Base-by-base conservation (phyloP, 2,888 invertebrate genomes). In the Nematopogon swammerdamellus region DNA sequence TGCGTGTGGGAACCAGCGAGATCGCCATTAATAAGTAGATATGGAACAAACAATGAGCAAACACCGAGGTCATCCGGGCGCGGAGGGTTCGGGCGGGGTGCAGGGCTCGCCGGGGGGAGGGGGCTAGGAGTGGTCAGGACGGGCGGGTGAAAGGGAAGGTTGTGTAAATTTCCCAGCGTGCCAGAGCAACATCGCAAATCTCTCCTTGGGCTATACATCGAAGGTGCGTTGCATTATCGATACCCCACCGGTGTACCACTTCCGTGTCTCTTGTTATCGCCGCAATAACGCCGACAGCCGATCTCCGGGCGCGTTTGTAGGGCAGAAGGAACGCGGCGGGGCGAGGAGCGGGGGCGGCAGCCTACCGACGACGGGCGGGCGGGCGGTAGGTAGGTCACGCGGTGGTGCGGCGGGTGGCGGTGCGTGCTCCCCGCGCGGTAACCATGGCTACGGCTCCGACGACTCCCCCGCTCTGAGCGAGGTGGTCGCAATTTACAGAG, bases 381-480 rank as follows among this genome's bases (percentile, higher is more conserved):
- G 25, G 5, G 48, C 44, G 18, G 50, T 45, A 50, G 49, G 48
- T 50, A 46, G 47, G n/a, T n/a, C 25, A 45, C 29, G 45, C 47
- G 42, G 52, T 30, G 18, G 49, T 20, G 46, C 43, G 50, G 45
- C 45, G 36, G 50, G 46, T 42, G 29, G 45, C 43, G 48, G 25
- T 25, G 25, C 25, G 25, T 25, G 25, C 25, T 8, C 52, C 53
- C 52, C 52, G 52, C 52, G 51, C 51, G 36, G 53, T 55, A 49
- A 47, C 53, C 51, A 55, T 55, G 52, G 50, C 44, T 19, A 55
- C 55, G 53, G 51, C 51, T 51, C 18, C 44, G 29, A 55, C 55
- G 53, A 51, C 51, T 51, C 18, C 29, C 14, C 45, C 45, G 20
- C 44, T 25, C 16, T 25, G 8, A 8, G 2, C 44, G 4, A 4